Base-by-base conservation (phyloP, 2,888 invertebrate genomes). In the Leptodirus hochenwartii region DNA sequence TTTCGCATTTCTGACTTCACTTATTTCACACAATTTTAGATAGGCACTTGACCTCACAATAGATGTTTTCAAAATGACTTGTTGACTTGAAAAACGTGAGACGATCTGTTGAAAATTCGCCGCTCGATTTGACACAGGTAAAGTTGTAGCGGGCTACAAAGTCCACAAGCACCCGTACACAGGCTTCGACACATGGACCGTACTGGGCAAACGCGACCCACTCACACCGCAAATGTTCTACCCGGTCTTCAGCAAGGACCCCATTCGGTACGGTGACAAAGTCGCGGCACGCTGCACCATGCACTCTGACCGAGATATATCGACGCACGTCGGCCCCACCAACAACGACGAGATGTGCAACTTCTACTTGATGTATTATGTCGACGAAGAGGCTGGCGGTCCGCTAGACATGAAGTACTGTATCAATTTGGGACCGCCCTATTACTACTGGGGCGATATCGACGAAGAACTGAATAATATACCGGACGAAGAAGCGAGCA, bases 211-310 rank as follows among this genome's bases (percentile, higher is more conserved):
- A 57, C 67, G 78, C 40, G 64, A 88, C 57, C 93, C 93, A 0
- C 63, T 84, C 42, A 68, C 77, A 10, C 87, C 93, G 0, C 84
- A 93, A 59, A 91, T 91, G 90, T 93, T 93, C 60, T 93, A 91
- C 54, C 81, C 84, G 0, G 69, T 84, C 1, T 58, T 59, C 17
- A 64, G 68, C 41, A 56, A 54, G 2, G 58, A 68, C 1, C 66
- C 77, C 0, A 71, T 88, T 22, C 41, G 47, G 2, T 54, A 56
- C 30, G 78, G 79, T 1, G 88, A 91, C n/a, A 16, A 36, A 3
- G 15, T 38, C 4, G 38, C 36, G 13, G 36, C 91, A 0, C 59
- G 91, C 22, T 95, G 95, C 54, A 88, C 90, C 2, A 91, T 93
- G 90, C 62, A 73, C 38, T 90, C 79, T 47, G 61, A 69, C 5